Evolutionary conservation across 2,113 vertebrate genomes (phyloP), one percentile per base, ranked within the genome.

Genomic region (Climacteris rufus): DNA sequence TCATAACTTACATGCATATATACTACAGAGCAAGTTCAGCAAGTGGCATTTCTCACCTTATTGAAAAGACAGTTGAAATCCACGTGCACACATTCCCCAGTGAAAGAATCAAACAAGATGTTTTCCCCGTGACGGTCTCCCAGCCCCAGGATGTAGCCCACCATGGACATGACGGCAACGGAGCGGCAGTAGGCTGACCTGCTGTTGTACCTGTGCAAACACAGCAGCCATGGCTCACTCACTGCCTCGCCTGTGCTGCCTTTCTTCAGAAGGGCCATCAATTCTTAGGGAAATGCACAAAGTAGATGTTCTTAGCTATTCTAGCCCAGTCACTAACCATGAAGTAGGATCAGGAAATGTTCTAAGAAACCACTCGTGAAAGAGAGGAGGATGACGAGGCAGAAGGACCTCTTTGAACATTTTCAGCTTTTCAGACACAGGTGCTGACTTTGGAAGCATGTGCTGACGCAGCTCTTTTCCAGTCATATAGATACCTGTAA

Each of bases 61-160:
- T 99, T 99, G 94, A 99, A 99, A 71, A 99, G 99, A 97, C 99
- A 99, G 98, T 99, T 99, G 98, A 99, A 99, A 97, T 99, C 99
- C 28, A 99, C 99, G 16, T 99, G 99, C 83, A 99, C 98, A 85
- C 99, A 99, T 95, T 99, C 99, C 33, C 99, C 99, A 21, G 99
- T 99, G 83, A 99, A 97, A 30, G 99, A 99, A 94, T 99, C 99
- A 82, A 99, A 99, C 25, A 99, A 96, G 97, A 99, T 99, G 95
- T 99, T 99, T 96, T 99, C 99, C 47, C 99, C 99, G 27, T 99
- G 99, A 25, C 99, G 99, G 93, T 99, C 99, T 45, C 99, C 99
- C 84, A 99, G 98, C n/a, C 99, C 99, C 39, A 99, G 98, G 96
- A 99, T 97, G 94, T 99, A 99, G 17, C 99, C 99, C 74, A 99